Evolutionary conservation across 2,797 vertebrate genomes (phyloP), one percentile per base, ranked within the genome.

Genomic region (Sebastes itinus): DNA sequence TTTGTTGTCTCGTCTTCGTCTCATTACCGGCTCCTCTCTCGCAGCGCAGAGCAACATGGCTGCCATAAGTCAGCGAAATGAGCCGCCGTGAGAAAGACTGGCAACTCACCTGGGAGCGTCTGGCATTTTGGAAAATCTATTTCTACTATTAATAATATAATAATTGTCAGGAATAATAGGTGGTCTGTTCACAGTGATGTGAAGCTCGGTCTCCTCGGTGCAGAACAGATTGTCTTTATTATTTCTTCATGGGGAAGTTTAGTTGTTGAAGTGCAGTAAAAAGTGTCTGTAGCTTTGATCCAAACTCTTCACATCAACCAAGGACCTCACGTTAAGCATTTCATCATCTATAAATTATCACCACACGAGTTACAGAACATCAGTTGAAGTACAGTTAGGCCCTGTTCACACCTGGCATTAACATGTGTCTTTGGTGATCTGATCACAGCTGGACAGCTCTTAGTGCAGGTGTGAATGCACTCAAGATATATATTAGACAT

Each of bases 41-140:
- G 0, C 72, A 18, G 77, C 67, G 0, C 70, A 32, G 72, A 71
- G 68, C 81, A 77, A 72, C 76, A 54, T 42, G 72, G 64, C 73
- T 4, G 69, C 84, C 20, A 61, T 88, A 81, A 86, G 81, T 88
- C 87, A 88, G 84, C 58, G 2, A 5, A 84, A 86, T 4, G 52
- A 86, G 79, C 74, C 4, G 72, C 78, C 7, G 42, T 76, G 42
- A 78, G 54, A 30, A 30, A 6, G 55, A 62, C 12, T 0, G 25
- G 11, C 22, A 14, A 2, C 61, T 65, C 77, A 16, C 71, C 67
- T 1, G 78, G 74, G 88, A 56, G 12, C 1, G 76, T 7, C 73
- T 83, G 83, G 78, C 74, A 82, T 84, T 86, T 63, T 70, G 30
- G 56, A 80, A 66, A 82, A 83, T 74, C 70, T 35, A 63, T 76